Evolutionary conservation across 2,113 vertebrate genomes (phyloP).

Genomic region (Vulpes vulpes): DNA sequence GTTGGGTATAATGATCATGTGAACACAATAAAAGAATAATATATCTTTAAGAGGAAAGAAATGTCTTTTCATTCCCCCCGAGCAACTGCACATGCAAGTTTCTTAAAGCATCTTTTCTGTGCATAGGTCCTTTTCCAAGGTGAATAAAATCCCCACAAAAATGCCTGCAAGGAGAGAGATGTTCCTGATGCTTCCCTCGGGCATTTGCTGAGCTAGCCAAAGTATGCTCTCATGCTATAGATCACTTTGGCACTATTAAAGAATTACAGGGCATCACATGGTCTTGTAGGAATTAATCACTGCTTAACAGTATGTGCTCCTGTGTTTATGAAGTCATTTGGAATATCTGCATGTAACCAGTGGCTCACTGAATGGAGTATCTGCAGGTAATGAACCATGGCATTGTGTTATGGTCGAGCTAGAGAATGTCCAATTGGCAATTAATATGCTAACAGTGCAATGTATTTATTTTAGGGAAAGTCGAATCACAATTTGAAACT

Average conservation of each 20-base stretch:
- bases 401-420: conserved; percentile 73
- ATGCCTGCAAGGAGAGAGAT: conserved; percentile 72
- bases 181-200: conserved; percentile 68
- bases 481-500: conserved; percentile 64
- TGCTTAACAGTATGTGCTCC: conserved; percentile 85
- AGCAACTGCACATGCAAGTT: neutral
- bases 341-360: conserved; percentile 83
- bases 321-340: conserved; percentile 87
- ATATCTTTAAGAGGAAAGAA: conserved; percentile 65
- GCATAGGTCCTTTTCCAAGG: conserved; percentile 81
- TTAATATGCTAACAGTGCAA: conserved; percentile 80
- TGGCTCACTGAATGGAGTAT: conserved; percentile 71
- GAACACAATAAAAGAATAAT: neutral
- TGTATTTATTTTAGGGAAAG: conserved; percentile 70
- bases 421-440: conserved; percentile 80
- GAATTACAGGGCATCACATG: conserved; percentile 82
- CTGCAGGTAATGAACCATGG: conserved; percentile 83
- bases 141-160: conserved; percentile 84
- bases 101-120: conserved; percentile 41
- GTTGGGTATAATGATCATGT: neutral
- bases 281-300: conserved; percentile 88
- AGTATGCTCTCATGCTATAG: conserved; percentile 74
- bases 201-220: conserved; percentile 85
- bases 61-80: neutral
- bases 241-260: conserved; percentile 87